phyloP scores from a whole-genome alignment of 2,113 vertebrate genomes.

The Centropristis striata region DNA sequence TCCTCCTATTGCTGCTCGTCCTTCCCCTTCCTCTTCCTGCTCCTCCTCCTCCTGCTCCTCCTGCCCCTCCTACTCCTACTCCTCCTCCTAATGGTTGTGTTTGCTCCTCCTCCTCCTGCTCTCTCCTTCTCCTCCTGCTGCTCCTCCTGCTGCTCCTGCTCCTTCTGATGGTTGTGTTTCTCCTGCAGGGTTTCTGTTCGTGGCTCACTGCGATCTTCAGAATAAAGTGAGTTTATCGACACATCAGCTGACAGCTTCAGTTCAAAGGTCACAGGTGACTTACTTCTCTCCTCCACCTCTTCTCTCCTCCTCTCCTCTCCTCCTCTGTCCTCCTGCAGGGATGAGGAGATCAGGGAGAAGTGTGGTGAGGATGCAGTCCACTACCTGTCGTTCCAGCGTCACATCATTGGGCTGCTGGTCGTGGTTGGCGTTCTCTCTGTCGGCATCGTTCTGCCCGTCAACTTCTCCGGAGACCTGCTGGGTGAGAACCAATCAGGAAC shows the following conservation, averaged over 20 bases:
- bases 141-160: background rate
- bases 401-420: slow-evolving; percentile 98
- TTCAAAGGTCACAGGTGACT: background rate
- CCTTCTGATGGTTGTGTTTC: background rate
- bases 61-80: background rate
- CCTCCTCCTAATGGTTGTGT: background rate
- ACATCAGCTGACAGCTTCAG: no score
- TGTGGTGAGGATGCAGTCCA: slow-evolving; percentile 96
- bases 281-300: no score
- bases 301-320: background rate
- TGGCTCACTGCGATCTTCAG: slow-evolving; percentile 99
- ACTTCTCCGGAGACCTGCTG: slow-evolving; percentile 98
- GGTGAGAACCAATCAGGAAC: slow-evolving; percentile 83
- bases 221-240: slow-evolving; percentile 94
- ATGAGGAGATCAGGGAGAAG: slow-evolving; percentile 97
- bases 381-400: slow-evolving; percentile 98
- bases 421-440: slow-evolving; percentile 94
- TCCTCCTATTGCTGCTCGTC: background rate
- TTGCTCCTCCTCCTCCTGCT: background rate
- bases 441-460: slow-evolving; percentile 95
- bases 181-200: slow-evolving; percentile 94
- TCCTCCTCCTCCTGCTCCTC: background rate
- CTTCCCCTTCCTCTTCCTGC: no score
- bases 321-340: slow-evolving; percentile 81
- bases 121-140: no score